Evolutionary conservation across 2,888 invertebrate genomes (phyloP).

Genomic region (Leucoma salicis): DNA sequence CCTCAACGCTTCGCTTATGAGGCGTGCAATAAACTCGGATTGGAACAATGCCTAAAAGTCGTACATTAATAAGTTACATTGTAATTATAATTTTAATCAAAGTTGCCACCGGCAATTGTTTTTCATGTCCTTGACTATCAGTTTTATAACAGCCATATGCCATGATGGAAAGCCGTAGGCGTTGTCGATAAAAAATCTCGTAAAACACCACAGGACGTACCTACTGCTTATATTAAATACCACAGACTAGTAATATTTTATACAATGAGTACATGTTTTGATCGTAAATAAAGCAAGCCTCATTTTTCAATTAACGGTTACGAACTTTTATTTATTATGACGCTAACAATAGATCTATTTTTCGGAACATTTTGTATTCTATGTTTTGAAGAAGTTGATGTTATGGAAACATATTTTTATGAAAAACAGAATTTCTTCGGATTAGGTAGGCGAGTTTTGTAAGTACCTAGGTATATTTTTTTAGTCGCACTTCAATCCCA

Average conservation of each 20-base stretch:
- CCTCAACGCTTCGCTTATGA: too few relatives aligned
- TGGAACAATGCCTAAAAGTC: too few relatives aligned
- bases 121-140: conserved; percentile 16
- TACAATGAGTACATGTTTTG: conserved; percentile 42
- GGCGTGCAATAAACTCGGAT: too few relatives aligned
- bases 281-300: conserved; percentile 34
- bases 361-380: conserved; percentile 29
- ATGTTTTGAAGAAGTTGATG: conserved; percentile 15
- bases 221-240: conserved; percentile 45
- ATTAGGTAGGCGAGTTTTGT: conserved; percentile 43
- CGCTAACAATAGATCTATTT: conserved; percentile 33
- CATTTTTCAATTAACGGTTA: conserved; percentile 34
- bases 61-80: too few relatives aligned
- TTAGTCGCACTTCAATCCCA: too few relatives aligned
- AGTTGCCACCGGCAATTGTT: too few relatives aligned
- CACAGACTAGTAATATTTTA: conserved; percentile 44
- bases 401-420: conserved; percentile 43
- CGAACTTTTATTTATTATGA: conserved; percentile 43
- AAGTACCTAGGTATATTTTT: conserved; percentile 42
- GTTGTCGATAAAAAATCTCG: conserved; percentile 46
- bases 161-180: conserved; percentile 44
- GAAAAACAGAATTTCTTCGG: conserved; percentile 45
- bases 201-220: conserved; percentile 43
- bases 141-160: conserved; percentile 43
- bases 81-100: too few relatives aligned